Evolutionary conservation across 2,113 vertebrate species (phyloP).

Genomic region (Uria aalge): DNA sequence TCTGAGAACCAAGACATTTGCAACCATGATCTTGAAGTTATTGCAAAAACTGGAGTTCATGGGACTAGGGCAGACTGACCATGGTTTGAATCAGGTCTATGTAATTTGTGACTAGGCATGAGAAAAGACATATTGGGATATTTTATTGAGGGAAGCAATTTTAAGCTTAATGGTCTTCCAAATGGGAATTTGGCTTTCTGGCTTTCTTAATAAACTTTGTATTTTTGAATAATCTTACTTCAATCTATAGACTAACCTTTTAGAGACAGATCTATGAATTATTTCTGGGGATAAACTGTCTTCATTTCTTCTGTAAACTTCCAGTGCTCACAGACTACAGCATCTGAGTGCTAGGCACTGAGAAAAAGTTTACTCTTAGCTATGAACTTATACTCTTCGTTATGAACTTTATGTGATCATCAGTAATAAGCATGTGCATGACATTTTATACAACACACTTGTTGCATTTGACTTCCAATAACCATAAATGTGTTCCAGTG

Average conservation of each 20-base stretch:
- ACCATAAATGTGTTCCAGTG: background rate
- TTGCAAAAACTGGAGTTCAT: background rate
- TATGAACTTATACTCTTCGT: background rate
- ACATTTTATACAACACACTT: background rate
- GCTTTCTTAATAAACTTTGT: background rate
- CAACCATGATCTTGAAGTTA: background rate
- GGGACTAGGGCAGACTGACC: background rate
- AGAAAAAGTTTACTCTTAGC: background rate
- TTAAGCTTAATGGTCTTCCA: background rate
- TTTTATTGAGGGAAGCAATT: background rate
- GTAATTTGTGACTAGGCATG: background rate
- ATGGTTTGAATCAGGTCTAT: background rate
- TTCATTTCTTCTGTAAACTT: background rate
- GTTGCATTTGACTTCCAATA: background rate
- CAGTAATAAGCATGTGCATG: background rate
- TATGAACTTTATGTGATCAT: background rate
- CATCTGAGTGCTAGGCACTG: background rate
- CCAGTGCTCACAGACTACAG: background rate
- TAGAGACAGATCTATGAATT: background rate
- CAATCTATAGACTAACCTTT: background rate
- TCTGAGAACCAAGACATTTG: background rate
- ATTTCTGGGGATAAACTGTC: background rate
- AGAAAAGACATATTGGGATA: background rate
- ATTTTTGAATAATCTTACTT: background rate
- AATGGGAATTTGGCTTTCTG: background rate